A percentile compares a stretch with the other conserved stretches of the same genome.
Conservation (phyloP, 2,888 invertebrate species). For the Thecophora atra region DNA sequence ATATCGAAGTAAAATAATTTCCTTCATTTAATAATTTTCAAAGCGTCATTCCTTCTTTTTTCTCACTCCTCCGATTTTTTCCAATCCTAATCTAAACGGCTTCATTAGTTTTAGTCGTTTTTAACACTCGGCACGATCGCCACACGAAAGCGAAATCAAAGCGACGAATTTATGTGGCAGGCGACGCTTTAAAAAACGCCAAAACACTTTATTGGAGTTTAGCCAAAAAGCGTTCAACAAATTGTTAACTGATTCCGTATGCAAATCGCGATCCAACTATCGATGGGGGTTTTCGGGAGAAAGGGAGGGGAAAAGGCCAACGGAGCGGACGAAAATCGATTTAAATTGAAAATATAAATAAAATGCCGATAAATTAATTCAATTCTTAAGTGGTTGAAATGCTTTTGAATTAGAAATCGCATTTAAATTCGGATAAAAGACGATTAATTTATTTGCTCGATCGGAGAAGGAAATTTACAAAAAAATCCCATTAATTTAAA, state of each 20-base stretch:
- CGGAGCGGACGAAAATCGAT: neutral
- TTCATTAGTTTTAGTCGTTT: slow-evolving; percentile 1
- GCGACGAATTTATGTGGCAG: slow-evolving; percentile 10
- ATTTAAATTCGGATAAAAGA: slow-evolving; percentile 1
- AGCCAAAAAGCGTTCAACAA: slow-evolving; percentile 19
- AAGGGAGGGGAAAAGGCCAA: neutral
- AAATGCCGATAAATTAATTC: slow-evolving; percentile 9
- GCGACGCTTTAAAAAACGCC: neutral
- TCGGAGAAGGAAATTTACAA: neutral
- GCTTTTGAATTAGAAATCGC: slow-evolving; percentile 1
- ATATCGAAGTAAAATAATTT: too few species aligned
- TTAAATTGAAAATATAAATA: slow-evolving; percentile 5
- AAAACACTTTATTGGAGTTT: neutral
- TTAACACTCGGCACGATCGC: too few species aligned
- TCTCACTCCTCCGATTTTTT: too few species aligned
- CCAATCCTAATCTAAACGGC: slow-evolving; percentile 10
- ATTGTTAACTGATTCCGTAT: slow-evolving; percentile 23
- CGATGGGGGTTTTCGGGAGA: neutral
- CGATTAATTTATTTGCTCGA: neutral
- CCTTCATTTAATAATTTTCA: too few species aligned
- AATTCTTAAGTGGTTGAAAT: slow-evolving; percentile 13
- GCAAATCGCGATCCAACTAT: neutral
- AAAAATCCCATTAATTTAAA: neutral
- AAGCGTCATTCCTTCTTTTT: too few species aligned
- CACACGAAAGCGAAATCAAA: neutral